Evolutionary conservation across 2,797 vertebrate genomes (phyloP).

Genomic region (Meriones psammophilus): DNA sequence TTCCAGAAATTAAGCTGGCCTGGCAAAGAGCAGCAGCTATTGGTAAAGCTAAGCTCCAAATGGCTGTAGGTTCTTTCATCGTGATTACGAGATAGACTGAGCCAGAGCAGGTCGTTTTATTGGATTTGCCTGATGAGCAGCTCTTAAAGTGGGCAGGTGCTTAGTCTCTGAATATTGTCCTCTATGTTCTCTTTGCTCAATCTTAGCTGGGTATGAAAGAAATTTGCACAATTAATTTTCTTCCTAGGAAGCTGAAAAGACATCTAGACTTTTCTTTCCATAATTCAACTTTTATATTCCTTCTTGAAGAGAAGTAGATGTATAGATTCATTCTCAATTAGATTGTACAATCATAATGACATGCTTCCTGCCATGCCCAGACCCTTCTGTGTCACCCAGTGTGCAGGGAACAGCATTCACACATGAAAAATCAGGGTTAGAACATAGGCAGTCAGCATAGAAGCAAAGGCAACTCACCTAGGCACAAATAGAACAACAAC

Average conservation of each 20-base stretch:
- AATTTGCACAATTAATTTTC: not conserved
- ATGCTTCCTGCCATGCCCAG: not conserved
- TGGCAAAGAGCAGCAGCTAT: not conserved
- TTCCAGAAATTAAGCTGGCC: not conserved
- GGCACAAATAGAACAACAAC: not conserved
- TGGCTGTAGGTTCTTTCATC: not conserved
- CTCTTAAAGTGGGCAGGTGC: no score
- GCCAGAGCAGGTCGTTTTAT: not conserved
- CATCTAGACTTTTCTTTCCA: slow-evolving; percentile 24
- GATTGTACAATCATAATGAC: not conserved
- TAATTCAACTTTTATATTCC: not conserved
- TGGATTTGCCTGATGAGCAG: not conserved
- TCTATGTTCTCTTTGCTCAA: not conserved
- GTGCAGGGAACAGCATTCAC: not conserved
- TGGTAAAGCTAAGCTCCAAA: not conserved
- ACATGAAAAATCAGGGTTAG: not conserved
- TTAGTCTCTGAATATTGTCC: not conserved
- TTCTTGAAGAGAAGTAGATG: not conserved
- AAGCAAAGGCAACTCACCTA: not conserved
- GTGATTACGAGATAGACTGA: not conserved
- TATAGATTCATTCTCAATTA: not conserved
- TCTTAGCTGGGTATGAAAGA: not conserved
- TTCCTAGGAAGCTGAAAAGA: not conserved
- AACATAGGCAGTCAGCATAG: not conserved
- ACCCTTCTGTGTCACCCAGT: not conserved